These are phyloP conservation scores for Ectropis crepuscularia DNA, from an alignment of 2,888 invertebrate genomes.

Conservation along the genomic window DNA sequence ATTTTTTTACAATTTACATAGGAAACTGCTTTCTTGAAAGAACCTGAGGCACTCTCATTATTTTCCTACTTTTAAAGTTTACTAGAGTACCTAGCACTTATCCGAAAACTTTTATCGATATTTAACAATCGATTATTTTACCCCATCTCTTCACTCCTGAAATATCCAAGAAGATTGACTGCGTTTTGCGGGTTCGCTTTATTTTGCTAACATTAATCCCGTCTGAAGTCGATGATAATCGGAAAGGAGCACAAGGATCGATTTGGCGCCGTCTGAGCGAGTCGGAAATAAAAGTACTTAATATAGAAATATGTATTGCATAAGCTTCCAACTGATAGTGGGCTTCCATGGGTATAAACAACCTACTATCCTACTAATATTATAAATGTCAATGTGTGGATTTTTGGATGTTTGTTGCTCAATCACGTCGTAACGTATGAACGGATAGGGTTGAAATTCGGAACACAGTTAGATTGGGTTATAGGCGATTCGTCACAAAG, in stretches of 20 bases:
- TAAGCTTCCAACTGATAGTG: too few species aligned
- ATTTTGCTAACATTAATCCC: constrained; percentile 29
- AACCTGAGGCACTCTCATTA: background rate
- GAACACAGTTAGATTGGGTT: too few species aligned
- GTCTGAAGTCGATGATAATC: constrained; percentile 25
- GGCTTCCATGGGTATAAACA: too few species aligned
- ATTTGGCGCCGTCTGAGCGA: constrained; percentile 14
- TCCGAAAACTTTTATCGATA: constrained; percentile 1
- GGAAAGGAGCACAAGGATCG: background rate
- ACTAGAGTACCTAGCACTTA: background rate
- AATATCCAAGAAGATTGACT: constrained; percentile 39
- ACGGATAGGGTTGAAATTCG: too few species aligned
- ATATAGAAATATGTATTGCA: too few species aligned
- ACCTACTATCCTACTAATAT: too few species aligned
- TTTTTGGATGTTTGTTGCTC: too few species aligned
- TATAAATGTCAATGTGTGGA: too few species aligned
- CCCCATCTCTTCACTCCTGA: constrained; percentile 15
- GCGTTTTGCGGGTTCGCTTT: constrained; percentile 26
- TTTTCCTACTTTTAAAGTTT: background rate
- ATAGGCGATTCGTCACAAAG: too few species aligned
- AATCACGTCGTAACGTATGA: too few species aligned
- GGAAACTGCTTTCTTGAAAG: too few species aligned
- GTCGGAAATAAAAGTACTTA: background rate
- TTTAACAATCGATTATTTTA: constrained; percentile 9
- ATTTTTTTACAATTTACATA: too few species aligned